Base-by-base conservation (phyloP, 2,888 invertebrate species). In the Thecocarcelia acutangulata region DNA sequence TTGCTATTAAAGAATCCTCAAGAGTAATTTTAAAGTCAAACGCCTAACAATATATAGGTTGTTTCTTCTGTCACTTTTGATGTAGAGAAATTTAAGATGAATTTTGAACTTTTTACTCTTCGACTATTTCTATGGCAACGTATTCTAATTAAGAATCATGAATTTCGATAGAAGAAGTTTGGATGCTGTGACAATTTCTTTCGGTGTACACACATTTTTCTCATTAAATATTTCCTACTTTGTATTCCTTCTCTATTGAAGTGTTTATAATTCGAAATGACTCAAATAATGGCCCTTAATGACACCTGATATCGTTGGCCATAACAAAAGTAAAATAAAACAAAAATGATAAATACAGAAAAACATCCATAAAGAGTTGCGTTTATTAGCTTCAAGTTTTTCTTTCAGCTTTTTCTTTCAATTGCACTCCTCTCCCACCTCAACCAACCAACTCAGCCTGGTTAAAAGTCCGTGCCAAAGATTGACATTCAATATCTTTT, bases 241-340 rank as follows among this genome's bases (percentile, higher is more conserved):
- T 84, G 80, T 80, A 80, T 80, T 72, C 83, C 83, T 44, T 75
- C 85, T 89, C 87, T 84, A 88, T 84, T 89, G 85, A 85, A 85
- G 85, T 85, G 86, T 84, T 84, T 85, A 84, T 89, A 89, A 89
- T 89, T 82, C 83, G 84, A 87, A 86, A 84, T 87, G 89, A 89
- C 89, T 89, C 86, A 87, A 89, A 89, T 89, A 88, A 87, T 87
- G 87, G 87, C 70, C 82, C 78, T 75, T 87, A 87, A 87, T 88
- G 89, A 89, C 90, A 89, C 90, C 89, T 89, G 89, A 89, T 89
- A 89, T 87, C 50, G 68, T 80, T 64, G 68, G 61, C 28, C 63
- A 68, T 11, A 58, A 76, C 28, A 73, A 63, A 61, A 50, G 54
- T 21, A 70, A 50, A 15, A 24, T n/a, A n/a, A n/a, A n/a, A n/a